Base-by-base conservation (phyloP, 1,140 invertebrate species). In the Neodiprion fabricii region DNA sequence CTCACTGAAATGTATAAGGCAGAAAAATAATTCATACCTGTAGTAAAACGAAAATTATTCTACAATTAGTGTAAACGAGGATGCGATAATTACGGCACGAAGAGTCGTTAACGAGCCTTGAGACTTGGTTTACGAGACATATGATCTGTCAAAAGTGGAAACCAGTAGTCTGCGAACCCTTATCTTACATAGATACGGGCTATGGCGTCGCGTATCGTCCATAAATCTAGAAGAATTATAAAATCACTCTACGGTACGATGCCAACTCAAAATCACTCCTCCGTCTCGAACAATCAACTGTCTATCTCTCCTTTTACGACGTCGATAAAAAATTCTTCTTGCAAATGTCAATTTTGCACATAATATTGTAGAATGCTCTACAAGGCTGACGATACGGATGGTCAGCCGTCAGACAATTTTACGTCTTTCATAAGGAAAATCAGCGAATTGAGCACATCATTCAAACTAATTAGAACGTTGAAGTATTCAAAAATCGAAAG, bases 151-250 rank as follows among this genome's bases (percentile, higher is more conserved):
- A 61, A 61, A 61, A 17, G n/a, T 61, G 11, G 53, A 61, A 61
- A 14, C 53, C 53, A 61, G 53, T 61, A 9, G 53, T 9, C 9
- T 61, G 11, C 11, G 53, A 61, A 7, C 11, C 53, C 53, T 61
- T 61, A 61, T 61, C 53, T 40, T 40, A 40, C 28, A 17, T 61
- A 61, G 53, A 61, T 61, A 61, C 53, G 53, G 11, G 9, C 11
- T 61, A 61, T 9, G 53, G n/a, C 53, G 28, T 5, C 28, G 53
- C 8, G 9, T 61, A 61, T 14, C 53, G n/a, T 14, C 53, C 53
- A 61, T 61, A 61, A 61, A 61, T 61, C 53, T 61, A 61, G n/a
- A 61, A 61, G 53, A 61, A 61, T 61, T 61, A 61, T 61, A 61
- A 61, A 61, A 61, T 61, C 53, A 61, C 11, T 0, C 28, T 40